Percentiles rank a stretch among this genome's conserved stretches.
phyloP scores from a whole-genome alignment of 2,113 vertebrate genomes.

The Eurypyga helias region DNA sequence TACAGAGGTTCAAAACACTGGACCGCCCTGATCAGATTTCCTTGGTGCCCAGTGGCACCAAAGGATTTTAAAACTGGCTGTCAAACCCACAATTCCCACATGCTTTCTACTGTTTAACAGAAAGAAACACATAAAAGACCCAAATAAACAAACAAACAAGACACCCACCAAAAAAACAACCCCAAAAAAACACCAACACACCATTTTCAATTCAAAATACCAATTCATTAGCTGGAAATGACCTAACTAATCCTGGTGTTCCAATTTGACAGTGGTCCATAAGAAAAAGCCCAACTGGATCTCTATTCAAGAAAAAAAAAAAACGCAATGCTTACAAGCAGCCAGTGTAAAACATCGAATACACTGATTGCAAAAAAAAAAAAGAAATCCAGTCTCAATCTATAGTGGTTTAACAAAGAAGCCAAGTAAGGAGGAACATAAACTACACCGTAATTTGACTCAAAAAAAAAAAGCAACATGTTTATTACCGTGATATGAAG shows the following conservation, averaged over 20 bases:
- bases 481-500: neutral
- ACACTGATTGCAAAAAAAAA: neutral
- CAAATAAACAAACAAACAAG: too few relatives aligned
- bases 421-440: neutral
- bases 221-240: neutral
- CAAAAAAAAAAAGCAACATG: neutral
- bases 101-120: neutral
- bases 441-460: neutral
- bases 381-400: neutral
- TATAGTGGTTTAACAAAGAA: accelerated
- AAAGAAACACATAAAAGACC: neutral
- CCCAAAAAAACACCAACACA: too few relatives aligned
- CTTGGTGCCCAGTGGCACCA: neutral
- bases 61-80: neutral
- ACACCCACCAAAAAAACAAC: too few relatives aligned
- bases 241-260: neutral
- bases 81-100: neutral
- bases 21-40: neutral
- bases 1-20: neutral
- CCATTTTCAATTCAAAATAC: neutral
- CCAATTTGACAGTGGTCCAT: accelerated
- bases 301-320: neutral
- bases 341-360: neutral
- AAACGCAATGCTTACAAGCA: neutral
- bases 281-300: neutral